These are phyloP conservation scores for Oncorhynchus tshawytscha DNA, from an alignment of 2,113 vertebrate genomes.

Conservation along the genomic window DNA sequence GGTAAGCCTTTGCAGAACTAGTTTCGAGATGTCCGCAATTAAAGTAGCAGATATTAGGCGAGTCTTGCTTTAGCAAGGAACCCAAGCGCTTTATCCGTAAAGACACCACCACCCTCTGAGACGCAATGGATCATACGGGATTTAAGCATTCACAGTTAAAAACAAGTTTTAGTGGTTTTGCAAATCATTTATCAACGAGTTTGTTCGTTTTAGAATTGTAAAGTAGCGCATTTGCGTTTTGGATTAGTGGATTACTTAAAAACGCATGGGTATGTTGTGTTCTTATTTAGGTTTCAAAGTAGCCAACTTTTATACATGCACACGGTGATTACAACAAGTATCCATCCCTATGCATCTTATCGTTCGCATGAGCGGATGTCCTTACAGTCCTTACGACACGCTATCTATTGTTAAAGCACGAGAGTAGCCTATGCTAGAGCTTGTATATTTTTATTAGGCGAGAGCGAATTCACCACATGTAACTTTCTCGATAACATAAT, in stretches of 20 bases:
- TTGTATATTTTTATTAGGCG: constrained; percentile 59
- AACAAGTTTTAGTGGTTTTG: constrained; percentile 40
- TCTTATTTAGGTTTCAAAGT: background rate
- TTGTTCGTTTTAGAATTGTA: constrained; percentile 63
- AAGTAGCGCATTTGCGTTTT: constrained; percentile 74
- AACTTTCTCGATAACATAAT: background rate
- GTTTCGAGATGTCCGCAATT: constrained; percentile 73
- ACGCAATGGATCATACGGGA: background rate
- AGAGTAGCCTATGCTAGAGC: constrained; percentile 71
- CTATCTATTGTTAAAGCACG: constrained; percentile 63
- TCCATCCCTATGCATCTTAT: constrained; percentile 5
- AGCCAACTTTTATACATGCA: background rate
- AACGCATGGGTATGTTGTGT: background rate
- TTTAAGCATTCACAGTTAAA: constrained; percentile 17
- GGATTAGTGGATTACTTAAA: background rate
- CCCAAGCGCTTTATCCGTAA: constrained; percentile 44
- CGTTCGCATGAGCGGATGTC: constrained; percentile 45
- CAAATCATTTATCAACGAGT: constrained; percentile 63
- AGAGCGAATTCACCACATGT: background rate
- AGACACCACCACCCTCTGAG: background rate
- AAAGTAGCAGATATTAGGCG: constrained; percentile 18
- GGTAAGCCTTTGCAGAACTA: constrained; percentile 77
- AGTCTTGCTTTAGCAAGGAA: constrained; percentile 55
- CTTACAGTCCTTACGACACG: constrained; percentile 76
- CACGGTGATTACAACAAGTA: constrained; percentile 43